phyloP scores from a whole-genome alignment of 2,113 vertebrate species.

The Crotophaga sulcirostris region DNA sequence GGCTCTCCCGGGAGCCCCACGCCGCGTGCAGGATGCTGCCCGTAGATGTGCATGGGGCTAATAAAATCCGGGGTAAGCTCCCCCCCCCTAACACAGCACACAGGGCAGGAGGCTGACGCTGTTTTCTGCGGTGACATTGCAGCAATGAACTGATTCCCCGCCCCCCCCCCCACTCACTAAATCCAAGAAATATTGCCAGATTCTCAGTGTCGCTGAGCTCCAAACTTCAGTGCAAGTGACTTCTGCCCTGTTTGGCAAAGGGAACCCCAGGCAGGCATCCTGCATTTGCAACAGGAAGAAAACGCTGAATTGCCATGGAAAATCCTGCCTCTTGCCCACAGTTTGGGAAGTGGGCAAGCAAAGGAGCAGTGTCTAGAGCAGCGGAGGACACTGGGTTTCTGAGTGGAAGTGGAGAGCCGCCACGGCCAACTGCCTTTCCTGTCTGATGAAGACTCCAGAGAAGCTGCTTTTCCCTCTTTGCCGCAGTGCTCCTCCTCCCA shows the following conservation, averaged over 20 bases:
- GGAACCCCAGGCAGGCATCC: not conserved
- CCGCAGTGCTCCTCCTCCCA: not conserved
- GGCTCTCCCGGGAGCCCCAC: not conserved
- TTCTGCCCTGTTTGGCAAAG: not conserved
- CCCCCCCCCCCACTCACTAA: rapidly evolving
- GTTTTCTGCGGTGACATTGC: not conserved
- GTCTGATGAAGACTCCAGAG: not conserved
- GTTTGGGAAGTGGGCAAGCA: not conserved
- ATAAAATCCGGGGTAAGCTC: not conserved
- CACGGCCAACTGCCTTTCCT: rapidly evolving
- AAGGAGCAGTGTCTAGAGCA: not conserved
- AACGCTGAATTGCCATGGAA: not conserved
- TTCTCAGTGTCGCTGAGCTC: not conserved
- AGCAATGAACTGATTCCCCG: not conserved
- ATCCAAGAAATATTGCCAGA: not conserved
- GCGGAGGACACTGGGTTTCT: not conserved
- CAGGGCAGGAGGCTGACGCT: not conserved
- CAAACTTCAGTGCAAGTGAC: not conserved
- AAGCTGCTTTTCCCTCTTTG: not conserved
- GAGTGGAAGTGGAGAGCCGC: not conserved
- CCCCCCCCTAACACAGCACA: not conserved
- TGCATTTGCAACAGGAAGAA: rapidly evolving
- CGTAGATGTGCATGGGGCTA: not conserved
- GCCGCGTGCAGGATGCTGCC: rapidly evolving
- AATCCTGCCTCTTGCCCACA: not conserved